phyloP scores from a whole-genome alignment of 2,797 vertebrate genomes.

The Phataginus tricuspis region DNA sequence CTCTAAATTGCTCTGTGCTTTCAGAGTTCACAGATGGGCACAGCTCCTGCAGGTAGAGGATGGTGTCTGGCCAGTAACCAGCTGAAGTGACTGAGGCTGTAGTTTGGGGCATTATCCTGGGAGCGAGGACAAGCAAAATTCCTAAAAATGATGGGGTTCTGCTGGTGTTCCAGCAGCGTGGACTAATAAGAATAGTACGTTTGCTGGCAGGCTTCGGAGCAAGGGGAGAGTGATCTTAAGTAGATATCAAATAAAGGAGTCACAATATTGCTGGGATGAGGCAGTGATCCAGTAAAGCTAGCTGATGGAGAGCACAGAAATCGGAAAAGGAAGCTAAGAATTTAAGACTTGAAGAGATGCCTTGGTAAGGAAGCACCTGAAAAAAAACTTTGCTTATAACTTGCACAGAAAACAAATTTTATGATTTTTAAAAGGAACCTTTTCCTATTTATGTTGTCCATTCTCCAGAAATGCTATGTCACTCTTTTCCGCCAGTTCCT shows the following conservation, averaged over 20 bases:
- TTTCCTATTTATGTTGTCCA: not conserved
- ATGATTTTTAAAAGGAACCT: not conserved
- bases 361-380: not conserved
- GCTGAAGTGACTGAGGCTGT: not conserved
- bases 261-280: not conserved
- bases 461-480: not conserved
- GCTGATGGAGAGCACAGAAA: not conserved
- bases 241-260: not conserved
- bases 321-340: not conserved
- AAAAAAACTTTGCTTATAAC: not conserved
- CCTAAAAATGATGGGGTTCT: not conserved
- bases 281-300: constrained; percentile 1
- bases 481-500: not conserved
- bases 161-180: not conserved
- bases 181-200: not conserved
- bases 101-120: not conserved
- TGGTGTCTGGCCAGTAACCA: not conserved
- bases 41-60: not conserved
- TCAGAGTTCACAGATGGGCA: not conserved
- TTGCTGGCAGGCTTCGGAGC: not conserved
- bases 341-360: not conserved
- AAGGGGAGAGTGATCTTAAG: not conserved
- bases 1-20: not conserved
- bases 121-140: not conserved
- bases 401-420: not conserved